Conservation (phyloP, 2,113 vertebrate genomes). For the Grallaria varia region DNA sequence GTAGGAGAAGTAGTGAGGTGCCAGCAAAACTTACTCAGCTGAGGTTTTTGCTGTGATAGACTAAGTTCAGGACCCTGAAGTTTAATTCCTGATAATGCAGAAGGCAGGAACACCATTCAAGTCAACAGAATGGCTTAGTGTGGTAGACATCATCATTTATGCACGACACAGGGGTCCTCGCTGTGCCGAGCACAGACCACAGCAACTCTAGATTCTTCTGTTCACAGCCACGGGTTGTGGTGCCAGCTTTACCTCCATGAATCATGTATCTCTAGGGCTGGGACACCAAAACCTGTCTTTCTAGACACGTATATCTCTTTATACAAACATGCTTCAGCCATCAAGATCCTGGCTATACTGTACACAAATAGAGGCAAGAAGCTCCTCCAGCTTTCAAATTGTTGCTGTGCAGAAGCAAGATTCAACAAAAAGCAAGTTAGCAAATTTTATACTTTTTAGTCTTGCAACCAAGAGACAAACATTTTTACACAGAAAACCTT, state of each 20-base stretch:
- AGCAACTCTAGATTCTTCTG: neutral
- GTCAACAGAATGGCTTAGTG: neutral
- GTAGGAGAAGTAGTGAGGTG: neutral
- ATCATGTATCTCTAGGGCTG: neutral
- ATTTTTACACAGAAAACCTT: neutral
- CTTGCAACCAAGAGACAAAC: neutral
- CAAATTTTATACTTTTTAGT: neutral
- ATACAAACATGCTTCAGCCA: neutral
- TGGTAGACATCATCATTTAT: neutral
- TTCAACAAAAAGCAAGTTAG: neutral
- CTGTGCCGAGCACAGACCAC: accelerated
- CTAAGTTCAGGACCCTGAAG: neutral
- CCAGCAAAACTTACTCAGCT: neutral
- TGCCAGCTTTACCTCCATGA: neutral
- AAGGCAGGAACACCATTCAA: neutral
- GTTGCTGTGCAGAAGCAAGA: neutral
- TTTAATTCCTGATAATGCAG: neutral
- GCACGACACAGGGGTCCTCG: neutral
- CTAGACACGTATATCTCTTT: neutral
- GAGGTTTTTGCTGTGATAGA: neutral
- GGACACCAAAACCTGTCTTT: neutral
- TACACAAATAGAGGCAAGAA: neutral
- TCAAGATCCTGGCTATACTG: neutral
- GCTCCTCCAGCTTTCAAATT: neutral
- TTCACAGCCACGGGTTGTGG: neutral